Evolutionary conservation across 2,888 invertebrate genomes (phyloP).

Genomic region (Hirtodrosophila confusa): DNA sequence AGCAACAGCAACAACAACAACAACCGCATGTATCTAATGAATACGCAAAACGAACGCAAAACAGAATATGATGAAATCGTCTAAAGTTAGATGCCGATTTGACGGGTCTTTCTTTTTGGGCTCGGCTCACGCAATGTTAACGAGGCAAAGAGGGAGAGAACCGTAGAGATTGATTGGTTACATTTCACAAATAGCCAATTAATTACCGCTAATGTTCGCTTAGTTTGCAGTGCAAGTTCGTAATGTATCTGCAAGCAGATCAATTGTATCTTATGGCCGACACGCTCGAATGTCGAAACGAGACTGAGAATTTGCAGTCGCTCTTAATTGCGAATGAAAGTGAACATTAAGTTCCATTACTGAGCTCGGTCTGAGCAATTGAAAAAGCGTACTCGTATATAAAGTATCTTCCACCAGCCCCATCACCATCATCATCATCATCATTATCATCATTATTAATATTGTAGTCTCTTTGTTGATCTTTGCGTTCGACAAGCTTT

Average conservation of each 20-base stretch:
- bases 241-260: slow-evolving; percentile 40
- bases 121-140: slow-evolving; percentile 55
- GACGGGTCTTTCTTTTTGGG: slow-evolving; percentile 46
- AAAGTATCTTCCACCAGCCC: slow-evolving; percentile 36
- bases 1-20: slow-evolving; percentile 8
- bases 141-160: slow-evolving; percentile 1
- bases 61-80: slow-evolving; percentile 70
- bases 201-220: slow-evolving; percentile 70
- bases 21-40: slow-evolving; percentile 39
- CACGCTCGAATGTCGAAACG: slow-evolving; percentile 48
- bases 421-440: slow-evolving; percentile 25
- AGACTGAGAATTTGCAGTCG: slow-evolving; percentile 45
- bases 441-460: slow-evolving; percentile 1
- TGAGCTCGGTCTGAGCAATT: slow-evolving; percentile 39
- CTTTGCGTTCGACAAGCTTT: slow-evolving; percentile 53
- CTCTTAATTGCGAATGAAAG: slow-evolving; percentile 67
- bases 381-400: slow-evolving; percentile 31
- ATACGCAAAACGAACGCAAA: slow-evolving; percentile 59
- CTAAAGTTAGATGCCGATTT: slow-evolving; percentile 67
- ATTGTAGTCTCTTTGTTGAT: slow-evolving; percentile 29
- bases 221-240: slow-evolving; percentile 38
- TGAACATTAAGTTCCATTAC: slow-evolving; percentile 45
- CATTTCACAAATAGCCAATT: slow-evolving; percentile 56
- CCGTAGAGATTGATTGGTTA: not conserved
- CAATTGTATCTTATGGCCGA: slow-evolving; percentile 45